Conservation (phyloP, 1,140 invertebrate species). For the Cotesia vestalis region DNA sequence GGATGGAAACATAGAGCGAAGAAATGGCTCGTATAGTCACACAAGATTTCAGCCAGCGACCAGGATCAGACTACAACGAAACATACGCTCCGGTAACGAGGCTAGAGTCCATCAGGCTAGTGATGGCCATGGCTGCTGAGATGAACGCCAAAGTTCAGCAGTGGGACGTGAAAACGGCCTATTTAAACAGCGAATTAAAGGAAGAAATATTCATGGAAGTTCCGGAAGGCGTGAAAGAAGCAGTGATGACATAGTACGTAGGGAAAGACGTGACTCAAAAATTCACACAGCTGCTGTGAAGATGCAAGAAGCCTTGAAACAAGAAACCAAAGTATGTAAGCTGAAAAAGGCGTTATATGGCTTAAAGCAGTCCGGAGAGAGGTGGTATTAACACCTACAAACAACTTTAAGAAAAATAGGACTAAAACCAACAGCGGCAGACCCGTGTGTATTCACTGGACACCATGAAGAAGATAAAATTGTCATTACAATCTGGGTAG, state of each 20-base stretch:
- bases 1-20: no score
- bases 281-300: constrained; percentile 1
- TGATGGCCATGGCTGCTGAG: no score
- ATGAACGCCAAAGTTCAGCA: no score
- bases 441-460: no score
- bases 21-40: no score
- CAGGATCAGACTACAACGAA: no score
- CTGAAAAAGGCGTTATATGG: constrained; percentile 51
- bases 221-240: constrained; percentile 36
- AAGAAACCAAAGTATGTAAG: constrained; percentile 44
- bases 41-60: no score
- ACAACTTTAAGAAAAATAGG: no score
- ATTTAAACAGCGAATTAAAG: constrained; percentile 44
- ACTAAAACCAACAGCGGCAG: no score
- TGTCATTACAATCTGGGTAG: constrained; percentile 46
- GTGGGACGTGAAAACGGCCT: constrained; percentile 42
- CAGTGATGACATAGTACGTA: constrained; percentile 20
- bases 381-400: constrained; percentile 49
- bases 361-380: constrained; percentile 50
- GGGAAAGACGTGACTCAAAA: neutral
- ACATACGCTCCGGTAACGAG: no score
- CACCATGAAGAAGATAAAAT: constrained; percentile 30
- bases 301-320: constrained; percentile 20
- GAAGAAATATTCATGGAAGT: constrained; percentile 47
- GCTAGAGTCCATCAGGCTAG: no score